Conservation (phyloP, 1,140 invertebrate species). For the Drosophila tsacasi region DNA sequence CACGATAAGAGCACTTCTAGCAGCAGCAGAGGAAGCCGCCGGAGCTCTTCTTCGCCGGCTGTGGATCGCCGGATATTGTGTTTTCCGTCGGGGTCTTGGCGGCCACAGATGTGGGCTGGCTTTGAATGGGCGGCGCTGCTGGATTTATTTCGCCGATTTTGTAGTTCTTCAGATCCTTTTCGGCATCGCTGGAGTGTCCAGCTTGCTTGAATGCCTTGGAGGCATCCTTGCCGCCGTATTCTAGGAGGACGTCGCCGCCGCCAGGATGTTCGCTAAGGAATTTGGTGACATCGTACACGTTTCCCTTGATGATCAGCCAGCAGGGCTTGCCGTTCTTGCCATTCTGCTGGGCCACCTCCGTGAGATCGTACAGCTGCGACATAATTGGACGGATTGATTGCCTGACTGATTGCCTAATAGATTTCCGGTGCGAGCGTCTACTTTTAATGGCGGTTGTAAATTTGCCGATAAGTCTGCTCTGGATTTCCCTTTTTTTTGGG, state of each 20-base stretch:
- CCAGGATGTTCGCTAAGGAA: slow-evolving; percentile 89
- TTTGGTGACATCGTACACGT: slow-evolving; percentile 89
- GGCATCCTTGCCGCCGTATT: slow-evolving; percentile 88
- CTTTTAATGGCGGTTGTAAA: slow-evolving; percentile 15
- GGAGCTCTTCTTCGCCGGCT: slow-evolving; percentile 37
- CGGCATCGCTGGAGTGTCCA: slow-evolving; percentile 89
- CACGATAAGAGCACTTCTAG: neutral
- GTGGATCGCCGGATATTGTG: slow-evolving; percentile 1
- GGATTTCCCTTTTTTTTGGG: neutral
- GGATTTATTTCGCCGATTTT: slow-evolving; percentile 87
- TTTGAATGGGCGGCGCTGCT: slow-evolving; percentile 39
- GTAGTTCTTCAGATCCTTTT: slow-evolving; percentile 86
- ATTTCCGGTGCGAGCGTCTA: slow-evolving; percentile 7
- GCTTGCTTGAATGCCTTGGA: slow-evolving; percentile 88
- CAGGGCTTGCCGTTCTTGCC: slow-evolving; percentile 86
- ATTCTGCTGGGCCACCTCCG: slow-evolving; percentile 87
- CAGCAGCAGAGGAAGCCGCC: slow-evolving; percentile 44
- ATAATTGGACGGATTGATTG: slow-evolving; percentile 38
- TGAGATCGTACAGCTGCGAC: slow-evolving; percentile 85
- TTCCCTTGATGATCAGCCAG: slow-evolving; percentile 89
- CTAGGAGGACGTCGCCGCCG: slow-evolving; percentile 87
- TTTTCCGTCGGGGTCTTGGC: neutral
- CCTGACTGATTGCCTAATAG: slow-evolving; percentile 8
- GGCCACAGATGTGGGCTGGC: slow-evolving; percentile 31
- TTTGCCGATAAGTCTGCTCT: neutral